phyloP scores from a whole-genome alignment of 2,113 vertebrate genomes.

The Pagrus major region DNA sequence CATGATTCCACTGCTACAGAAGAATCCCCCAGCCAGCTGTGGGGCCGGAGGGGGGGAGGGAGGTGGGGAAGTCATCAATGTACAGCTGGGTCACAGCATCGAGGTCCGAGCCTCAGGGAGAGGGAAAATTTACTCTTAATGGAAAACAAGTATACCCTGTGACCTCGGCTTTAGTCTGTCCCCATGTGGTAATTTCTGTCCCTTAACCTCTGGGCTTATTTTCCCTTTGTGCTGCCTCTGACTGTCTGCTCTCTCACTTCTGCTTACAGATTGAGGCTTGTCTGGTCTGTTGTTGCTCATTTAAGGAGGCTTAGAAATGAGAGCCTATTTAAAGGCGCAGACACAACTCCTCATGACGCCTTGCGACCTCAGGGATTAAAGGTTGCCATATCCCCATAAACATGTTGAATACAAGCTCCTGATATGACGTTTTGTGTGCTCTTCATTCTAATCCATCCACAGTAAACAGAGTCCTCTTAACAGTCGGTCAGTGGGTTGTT shows the following conservation, averaged over 20 bases:
- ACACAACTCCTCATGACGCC: background rate
- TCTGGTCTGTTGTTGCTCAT: conserved; percentile 7
- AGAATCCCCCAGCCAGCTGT: conserved; percentile 69
- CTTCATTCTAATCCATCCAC: background rate
- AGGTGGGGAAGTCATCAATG: conserved; percentile 22
- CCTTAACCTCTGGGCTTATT: conserved; percentile 45
- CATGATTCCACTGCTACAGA: conserved; percentile 49
- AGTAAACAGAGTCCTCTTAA: conserved; percentile 8
- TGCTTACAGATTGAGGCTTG: conserved; percentile 40
- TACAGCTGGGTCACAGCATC: conserved; percentile 69
- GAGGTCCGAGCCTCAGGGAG: conserved; percentile 54
- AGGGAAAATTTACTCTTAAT: conserved; percentile 62
- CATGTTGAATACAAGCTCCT: conserved; percentile 9
- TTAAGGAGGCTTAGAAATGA: conserved; percentile 1
- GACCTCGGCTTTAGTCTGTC: conserved; percentile 64
- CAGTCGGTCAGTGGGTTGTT: conserved; percentile 4
- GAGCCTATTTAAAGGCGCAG: background rate
- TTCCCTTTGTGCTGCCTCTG: conserved; percentile 43
- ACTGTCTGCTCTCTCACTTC: conserved; percentile 60
- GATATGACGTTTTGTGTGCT: background rate
- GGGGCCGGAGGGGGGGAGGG: conserved; percentile 9
- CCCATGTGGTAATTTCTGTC: conserved; percentile 59
- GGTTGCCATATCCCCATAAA: background rate
- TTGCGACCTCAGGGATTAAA: background rate
- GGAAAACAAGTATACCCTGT: conserved; percentile 49